phyloP scores from a whole-genome alignment of 2,888 invertebrate genomes.

The Xanthorhoe designata region DNA sequence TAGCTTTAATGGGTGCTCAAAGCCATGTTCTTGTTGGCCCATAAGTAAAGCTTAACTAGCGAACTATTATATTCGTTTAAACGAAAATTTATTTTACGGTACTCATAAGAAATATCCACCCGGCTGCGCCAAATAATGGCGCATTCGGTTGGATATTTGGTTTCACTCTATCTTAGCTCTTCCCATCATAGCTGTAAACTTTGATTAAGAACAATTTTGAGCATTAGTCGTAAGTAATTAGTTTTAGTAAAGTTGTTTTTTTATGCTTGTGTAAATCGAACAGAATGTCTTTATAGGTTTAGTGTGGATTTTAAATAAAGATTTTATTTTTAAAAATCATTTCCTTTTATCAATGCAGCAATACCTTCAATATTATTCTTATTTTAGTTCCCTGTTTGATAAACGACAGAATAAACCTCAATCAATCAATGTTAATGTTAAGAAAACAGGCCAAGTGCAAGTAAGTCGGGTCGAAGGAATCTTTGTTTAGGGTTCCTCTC shows the following conservation, averaged over 20 bases:
- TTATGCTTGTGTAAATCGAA: slow-evolving; percentile 63
- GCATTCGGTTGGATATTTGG: slow-evolving; percentile 4
- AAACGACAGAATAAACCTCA: neutral
- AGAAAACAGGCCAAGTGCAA: no score
- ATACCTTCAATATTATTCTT: no score
- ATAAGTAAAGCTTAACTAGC: neutral
- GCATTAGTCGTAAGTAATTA: slow-evolving; percentile 59
- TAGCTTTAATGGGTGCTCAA: neutral
- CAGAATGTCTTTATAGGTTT: slow-evolving; percentile 71
- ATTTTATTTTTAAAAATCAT: slow-evolving; percentile 74
- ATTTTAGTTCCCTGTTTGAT: no score
- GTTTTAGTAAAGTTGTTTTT: slow-evolving; percentile 62
- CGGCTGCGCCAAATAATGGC: slow-evolving; percentile 4
- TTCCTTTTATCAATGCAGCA: neutral
- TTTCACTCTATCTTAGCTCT: neutral
- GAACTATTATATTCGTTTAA: neutral
- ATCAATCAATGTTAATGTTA: no score
- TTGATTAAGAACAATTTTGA: slow-evolving; percentile 60
- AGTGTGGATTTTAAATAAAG: slow-evolving; percentile 82
- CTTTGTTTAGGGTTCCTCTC: no score
- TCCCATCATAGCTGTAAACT: slow-evolving; percentile 24
- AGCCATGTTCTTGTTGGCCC: neutral
- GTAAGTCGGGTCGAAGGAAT: no score
- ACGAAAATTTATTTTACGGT: neutral
- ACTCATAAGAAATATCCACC: neutral